Evolutionary conservation across 2,113 vertebrate genomes (phyloP), one percentile per base, ranked within the genome.

Genomic region (Formicarius rufipectus): DNA sequence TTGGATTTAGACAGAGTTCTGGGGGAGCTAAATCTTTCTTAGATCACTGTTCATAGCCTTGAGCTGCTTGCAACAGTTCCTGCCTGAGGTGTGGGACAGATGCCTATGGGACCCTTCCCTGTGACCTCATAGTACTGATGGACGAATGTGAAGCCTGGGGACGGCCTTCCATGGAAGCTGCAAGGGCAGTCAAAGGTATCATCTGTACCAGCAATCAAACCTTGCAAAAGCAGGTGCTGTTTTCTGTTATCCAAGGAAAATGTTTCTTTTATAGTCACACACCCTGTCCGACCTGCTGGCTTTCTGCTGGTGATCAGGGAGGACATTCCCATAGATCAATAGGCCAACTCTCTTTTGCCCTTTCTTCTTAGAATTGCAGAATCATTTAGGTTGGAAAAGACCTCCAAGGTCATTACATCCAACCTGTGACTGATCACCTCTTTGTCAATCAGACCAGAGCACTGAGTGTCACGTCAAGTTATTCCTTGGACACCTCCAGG

Each of bases 371-470:
- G 40, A 31, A 42, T 56, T 30, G 20, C 25, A 42, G 21, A 22
- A 27, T 23, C 8, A 27, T 0, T 49, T 24, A 23, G 12, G 14
- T 13, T 42, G 63, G 27, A 56, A 55, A 77, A 76, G 6, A 3
- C 2, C 7, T 35, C 30, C 25, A 62, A 49, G 40, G 2, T 2
- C 47, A 40, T 19, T 2, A 1, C 55, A 4, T 20, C n/a, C 45
- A 47, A 25, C 0, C n/a, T 53, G 33, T 53, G 19, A 1, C 28
- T 0, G 0, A 18, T 39, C 13, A 13, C 16, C 24, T 59, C 20
- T 23, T 45, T 3, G 2, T 58, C 31, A 19, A 0, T 37, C 59
- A 80, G 11, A 11, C 22, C 86, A 59, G 27, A 45, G 44, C 60
- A 0, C 37, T 23, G 3, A 30, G 60, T 39, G 68, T 1, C 37